Evolutionary conservation across 1,140 invertebrate genomes (phyloP).

Genomic region (Dryas iulia): DNA sequence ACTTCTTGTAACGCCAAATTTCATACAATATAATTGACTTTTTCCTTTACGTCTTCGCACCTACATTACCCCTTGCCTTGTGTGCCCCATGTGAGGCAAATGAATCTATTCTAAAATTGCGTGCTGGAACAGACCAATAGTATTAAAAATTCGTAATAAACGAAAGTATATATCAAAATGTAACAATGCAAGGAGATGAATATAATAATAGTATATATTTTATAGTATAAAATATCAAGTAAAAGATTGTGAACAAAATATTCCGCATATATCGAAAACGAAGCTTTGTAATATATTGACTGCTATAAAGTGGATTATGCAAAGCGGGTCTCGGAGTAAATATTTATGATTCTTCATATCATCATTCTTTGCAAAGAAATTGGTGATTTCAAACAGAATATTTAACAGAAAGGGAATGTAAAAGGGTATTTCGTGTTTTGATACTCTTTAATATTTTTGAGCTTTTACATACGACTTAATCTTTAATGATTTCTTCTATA

Average conservation of each 20-base stretch:
- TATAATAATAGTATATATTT: not conserved
- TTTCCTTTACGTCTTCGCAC: no score
- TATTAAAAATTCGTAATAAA: no score
- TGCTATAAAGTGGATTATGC: slow-evolving; percentile 4
- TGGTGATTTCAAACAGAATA: not conserved
- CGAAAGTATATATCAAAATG: not conserved
- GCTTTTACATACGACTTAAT: not conserved
- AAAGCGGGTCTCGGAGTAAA: not conserved
- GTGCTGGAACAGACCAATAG: no score
- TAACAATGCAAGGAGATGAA: not conserved
- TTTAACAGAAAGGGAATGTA: not conserved
- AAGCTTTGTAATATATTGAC: slow-evolving; percentile 3
- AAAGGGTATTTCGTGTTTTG: not conserved
- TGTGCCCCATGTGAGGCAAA: no score
- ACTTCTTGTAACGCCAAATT: no score
- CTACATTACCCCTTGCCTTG: no score
- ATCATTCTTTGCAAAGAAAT: not conserved
- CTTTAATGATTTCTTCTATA: not conserved
- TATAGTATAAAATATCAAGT: not conserved
- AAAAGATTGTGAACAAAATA: not conserved
- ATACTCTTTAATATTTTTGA: not conserved
- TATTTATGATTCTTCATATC: slow-evolving; percentile 2
- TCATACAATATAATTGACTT: no score
- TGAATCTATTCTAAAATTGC: no score
- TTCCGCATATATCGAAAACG: not conserved